phyloP scores from a whole-genome alignment of 1,140 invertebrate genomes.

The Cydia amplana region DNA sequence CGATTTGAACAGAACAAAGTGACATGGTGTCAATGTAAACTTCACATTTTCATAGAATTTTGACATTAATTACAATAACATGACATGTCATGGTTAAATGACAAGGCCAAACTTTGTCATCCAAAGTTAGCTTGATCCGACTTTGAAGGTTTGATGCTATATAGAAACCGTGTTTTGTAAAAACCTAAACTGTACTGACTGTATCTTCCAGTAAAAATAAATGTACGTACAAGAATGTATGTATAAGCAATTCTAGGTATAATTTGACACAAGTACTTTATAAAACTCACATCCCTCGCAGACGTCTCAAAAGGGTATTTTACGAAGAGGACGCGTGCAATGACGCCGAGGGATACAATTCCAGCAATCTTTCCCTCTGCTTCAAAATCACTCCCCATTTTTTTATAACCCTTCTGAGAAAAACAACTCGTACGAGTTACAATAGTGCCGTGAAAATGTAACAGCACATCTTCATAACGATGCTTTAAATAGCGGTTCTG shows the following conservation, averaged over 20 bases:
- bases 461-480: slow-evolving; percentile 5
- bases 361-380: slow-evolving; percentile 46
- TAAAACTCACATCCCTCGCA: slow-evolving; percentile 51
- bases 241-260: slow-evolving; percentile 34
- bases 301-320: slow-evolving; percentile 72
- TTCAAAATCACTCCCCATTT: slow-evolving; percentile 50
- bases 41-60: too few relatives aligned
- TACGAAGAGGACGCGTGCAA: slow-evolving; percentile 57
- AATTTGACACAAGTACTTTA: slow-evolving; percentile 44
- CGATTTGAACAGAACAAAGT: too few relatives aligned
- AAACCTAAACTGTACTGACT: not conserved
- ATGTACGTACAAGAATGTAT: slow-evolving; percentile 10
- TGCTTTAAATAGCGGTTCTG: slow-evolving; percentile 12
- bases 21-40: too few relatives aligned
- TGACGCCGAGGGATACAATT: slow-evolving; percentile 50
- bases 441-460: slow-evolving; percentile 35
- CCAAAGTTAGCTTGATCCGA: too few relatives aligned
- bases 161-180: not conserved
- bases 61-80: too few relatives aligned
- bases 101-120: too few relatives aligned
- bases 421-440: slow-evolving; percentile 30
- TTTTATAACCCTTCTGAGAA: slow-evolving; percentile 39
- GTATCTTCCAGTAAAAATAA: not conserved
- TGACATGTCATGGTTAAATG: too few relatives aligned
- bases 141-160: too few relatives aligned